Conservation (phyloP, 2,888 invertebrate genomes). For the Incurvaria masculella region DNA sequence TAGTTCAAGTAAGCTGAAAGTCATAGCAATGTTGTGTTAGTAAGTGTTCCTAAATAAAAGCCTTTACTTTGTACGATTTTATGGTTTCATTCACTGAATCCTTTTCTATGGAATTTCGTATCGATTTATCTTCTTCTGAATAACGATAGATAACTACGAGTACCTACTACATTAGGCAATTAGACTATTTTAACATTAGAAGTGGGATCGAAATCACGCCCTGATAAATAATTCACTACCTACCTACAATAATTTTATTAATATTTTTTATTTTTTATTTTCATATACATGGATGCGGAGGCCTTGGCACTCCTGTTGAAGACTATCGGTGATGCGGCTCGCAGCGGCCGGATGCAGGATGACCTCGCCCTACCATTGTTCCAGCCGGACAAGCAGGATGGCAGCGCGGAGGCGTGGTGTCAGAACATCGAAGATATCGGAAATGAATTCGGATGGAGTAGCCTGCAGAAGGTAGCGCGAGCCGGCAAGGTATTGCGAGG, state of each 20-base stretch:
- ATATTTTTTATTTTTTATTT: too few relatives aligned
- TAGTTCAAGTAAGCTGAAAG: too few relatives aligned
- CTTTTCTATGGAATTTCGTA: too few relatives aligned
- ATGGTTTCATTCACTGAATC: too few relatives aligned
- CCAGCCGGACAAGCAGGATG: slow-evolving; percentile 11
- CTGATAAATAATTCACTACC: not conserved
- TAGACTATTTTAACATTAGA: too few relatives aligned
- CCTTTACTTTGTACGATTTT: too few relatives aligned
- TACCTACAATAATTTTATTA: not conserved
- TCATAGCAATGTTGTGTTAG: too few relatives aligned
- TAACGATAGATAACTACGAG: too few relatives aligned
- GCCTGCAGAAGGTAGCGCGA: slow-evolving; percentile 12
- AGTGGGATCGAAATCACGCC: too few relatives aligned
- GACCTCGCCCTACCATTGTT: slow-evolving; percentile 11
- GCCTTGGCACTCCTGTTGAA: slow-evolving; percentile 1
- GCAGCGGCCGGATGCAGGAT: slow-evolving; percentile 4
- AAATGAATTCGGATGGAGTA: slow-evolving; percentile 14
- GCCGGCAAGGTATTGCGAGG: slow-evolving; percentile 18
- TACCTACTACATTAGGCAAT: too few relatives aligned
- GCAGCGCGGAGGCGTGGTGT: slow-evolving; percentile 18
- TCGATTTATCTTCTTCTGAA: too few relatives aligned
- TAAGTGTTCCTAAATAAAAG: too few relatives aligned
- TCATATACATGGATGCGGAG: not conserved
- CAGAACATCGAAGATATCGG: slow-evolving; percentile 11
- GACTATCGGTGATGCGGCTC: slow-evolving; percentile 8